Conservation (phyloP, 1,140 invertebrate genomes). For the Leptestheria dahalacensis region DNA sequence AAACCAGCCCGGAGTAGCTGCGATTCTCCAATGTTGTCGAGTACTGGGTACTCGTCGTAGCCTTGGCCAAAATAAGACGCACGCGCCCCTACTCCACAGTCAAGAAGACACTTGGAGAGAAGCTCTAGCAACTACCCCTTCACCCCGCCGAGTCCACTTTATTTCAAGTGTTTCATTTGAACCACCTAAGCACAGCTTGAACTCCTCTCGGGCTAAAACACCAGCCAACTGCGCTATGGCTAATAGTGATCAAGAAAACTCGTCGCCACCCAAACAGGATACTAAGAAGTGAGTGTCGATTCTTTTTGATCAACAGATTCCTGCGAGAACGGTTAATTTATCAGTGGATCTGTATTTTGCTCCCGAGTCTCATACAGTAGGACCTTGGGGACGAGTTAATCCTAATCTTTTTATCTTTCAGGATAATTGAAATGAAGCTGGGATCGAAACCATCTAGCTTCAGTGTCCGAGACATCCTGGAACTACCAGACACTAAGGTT, state of each 20-base stretch:
- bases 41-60: background rate
- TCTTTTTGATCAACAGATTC: no score
- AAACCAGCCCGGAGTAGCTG: background rate
- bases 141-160: background rate
- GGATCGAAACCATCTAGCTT: constrained; percentile 18
- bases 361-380: no score
- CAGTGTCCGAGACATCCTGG: constrained; percentile 19
- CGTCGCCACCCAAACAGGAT: background rate
- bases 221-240: background rate
- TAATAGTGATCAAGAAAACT: background rate
- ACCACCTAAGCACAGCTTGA: background rate
- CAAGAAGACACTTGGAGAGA: background rate
- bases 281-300: background rate
- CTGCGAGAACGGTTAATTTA: no score
- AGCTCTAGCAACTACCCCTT: background rate
- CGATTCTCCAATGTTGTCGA: background rate
- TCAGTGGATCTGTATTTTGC: no score
- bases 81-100: background rate
- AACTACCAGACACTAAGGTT: constrained; percentile 17
- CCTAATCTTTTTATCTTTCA: background rate
- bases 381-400: no score
- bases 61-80: background rate
- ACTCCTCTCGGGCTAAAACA: background rate
- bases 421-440: background rate
- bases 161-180: background rate